Evolutionary conservation across 2,888 invertebrate genomes (phyloP).

Genomic region (Bembecia ichneumoniformis): DNA sequence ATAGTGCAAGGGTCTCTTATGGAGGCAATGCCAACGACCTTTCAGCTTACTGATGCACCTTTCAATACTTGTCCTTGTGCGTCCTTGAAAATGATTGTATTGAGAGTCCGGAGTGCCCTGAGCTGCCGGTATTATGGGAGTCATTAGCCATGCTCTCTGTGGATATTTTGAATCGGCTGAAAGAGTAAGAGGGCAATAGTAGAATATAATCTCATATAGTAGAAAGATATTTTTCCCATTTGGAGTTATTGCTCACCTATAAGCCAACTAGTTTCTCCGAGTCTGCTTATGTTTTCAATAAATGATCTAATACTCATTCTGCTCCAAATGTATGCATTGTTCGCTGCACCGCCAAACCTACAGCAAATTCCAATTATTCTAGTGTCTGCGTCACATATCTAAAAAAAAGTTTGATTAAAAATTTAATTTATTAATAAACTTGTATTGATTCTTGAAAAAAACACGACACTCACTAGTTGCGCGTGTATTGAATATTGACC

Average conservation of each 20-base stretch:
- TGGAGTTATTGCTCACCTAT: slow-evolving; percentile 20
- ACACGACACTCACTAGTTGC: slow-evolving; percentile 30
- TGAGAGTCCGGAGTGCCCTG: slow-evolving; percentile 43
- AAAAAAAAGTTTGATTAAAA: slow-evolving; percentile 7
- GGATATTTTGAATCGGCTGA: slow-evolving; percentile 38
- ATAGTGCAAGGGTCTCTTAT: slow-evolving; percentile 39
- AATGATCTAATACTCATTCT: slow-evolving; percentile 34
- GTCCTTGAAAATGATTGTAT: slow-evolving; percentile 39
- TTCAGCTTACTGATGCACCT: slow-evolving; percentile 36
- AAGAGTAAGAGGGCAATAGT: slow-evolving; percentile 6
- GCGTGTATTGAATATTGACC: slow-evolving; percentile 43
- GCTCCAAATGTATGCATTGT: slow-evolving; percentile 36
- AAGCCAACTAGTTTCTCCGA: slow-evolving; percentile 41
- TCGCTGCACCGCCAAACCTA: slow-evolving; percentile 37
- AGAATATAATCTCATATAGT: background rate
- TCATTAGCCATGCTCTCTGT: slow-evolving; percentile 44
- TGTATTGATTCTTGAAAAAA: slow-evolving; percentile 22
- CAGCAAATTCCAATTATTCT: slow-evolving; percentile 42
- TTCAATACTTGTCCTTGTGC: slow-evolving; percentile 35
- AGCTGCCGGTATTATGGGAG: slow-evolving; percentile 32
- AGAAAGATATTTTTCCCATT: too few relatives aligned
- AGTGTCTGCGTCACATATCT: slow-evolving; percentile 42
- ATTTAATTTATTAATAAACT: background rate
- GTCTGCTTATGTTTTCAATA: slow-evolving; percentile 31
- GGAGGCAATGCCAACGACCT: slow-evolving; percentile 38